These are phyloP conservation scores for Drosophila subobscura DNA, from an alignment of 1,140 invertebrate species.

Conservation along the genomic window DNA sequence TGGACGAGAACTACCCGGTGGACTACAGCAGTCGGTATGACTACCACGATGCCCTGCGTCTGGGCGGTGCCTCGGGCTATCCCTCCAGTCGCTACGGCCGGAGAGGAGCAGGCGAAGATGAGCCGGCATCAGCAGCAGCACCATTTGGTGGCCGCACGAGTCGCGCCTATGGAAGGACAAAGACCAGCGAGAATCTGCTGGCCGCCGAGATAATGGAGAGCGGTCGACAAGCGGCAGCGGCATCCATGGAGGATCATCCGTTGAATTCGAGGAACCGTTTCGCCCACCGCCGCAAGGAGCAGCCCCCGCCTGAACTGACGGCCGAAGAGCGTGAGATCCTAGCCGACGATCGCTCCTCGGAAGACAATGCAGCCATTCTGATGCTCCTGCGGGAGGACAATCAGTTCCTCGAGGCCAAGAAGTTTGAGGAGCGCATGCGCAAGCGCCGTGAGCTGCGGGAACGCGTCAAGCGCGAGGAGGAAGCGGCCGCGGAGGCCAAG, in stretches of 20 bases:
- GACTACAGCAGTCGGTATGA: conserved; percentile 70
- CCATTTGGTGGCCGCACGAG: conserved; percentile 15
- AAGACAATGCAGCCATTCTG: conserved; percentile 79
- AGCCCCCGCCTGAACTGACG: conserved; percentile 51
- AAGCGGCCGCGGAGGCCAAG: conserved; percentile 83
- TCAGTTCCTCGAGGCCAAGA: conserved; percentile 84
- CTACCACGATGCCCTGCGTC: conserved; percentile 66
- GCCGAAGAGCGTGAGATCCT: conserved; percentile 72
- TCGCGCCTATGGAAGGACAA: conserved; percentile 63
- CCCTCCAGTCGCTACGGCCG: conserved; percentile 54
- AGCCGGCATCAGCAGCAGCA: background rate
- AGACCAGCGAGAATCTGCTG: conserved; percentile 50
- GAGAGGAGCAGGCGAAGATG: conserved; percentile 40
- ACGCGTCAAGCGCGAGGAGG: conserved; percentile 90
- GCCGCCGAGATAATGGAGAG: conserved; percentile 32
- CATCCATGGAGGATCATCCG: conserved; percentile 28
- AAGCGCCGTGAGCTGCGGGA: conserved; percentile 92
- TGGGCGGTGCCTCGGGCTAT: conserved; percentile 71
- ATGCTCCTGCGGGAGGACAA: conserved; percentile 82
- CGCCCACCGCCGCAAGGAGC: conserved; percentile 62
- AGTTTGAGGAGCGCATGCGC: conserved; percentile 88
- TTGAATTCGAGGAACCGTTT: conserved; percentile 66
- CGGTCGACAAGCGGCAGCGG: conserved; percentile 4
- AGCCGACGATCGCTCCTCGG: conserved; percentile 76
- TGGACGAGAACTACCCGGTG: conserved; percentile 76